Conservation (phyloP, 2,797 vertebrate genomes). For the Platyrinchus mystaceus region DNA sequence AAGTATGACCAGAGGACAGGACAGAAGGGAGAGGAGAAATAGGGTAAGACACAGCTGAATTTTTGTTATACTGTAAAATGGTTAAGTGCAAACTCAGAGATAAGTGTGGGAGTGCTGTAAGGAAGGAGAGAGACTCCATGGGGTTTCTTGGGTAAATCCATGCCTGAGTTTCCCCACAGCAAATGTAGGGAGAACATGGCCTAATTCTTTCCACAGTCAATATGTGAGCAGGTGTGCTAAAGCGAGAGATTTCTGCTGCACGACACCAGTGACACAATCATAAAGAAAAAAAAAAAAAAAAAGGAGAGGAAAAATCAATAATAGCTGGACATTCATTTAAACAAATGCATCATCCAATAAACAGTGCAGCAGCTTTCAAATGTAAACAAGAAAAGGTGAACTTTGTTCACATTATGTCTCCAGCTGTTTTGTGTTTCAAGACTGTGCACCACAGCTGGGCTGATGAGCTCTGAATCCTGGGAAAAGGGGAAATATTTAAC, state of each 20-base stretch:
- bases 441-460: conserved; percentile 71
- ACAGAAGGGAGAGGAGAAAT: neutral
- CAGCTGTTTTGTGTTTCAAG: conserved; percentile 78
- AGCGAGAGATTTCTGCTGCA: conserved; percentile 21
- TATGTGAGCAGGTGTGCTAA: conserved; percentile 37
- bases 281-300: neutral
- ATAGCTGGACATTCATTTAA: conserved; percentile 72
- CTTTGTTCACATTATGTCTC: conserved; percentile 73
- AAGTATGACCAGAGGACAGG: neutral
- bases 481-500: conserved; percentile 71
- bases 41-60: neutral
- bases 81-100: neutral
- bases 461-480: conserved; percentile 72
- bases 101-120: neutral
- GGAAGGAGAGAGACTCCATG: neutral
- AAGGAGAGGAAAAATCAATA: conserved; percentile 63
- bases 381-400: conserved; percentile 78
- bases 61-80: neutral
- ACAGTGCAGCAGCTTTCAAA: conserved; percentile 74
- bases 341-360: conserved; percentile 77
- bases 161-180: neutral
- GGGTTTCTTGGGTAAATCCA: neutral
- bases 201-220: neutral
- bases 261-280: conserved; percentile 44
- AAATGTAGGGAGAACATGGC: neutral